phyloP scores from a whole-genome alignment of 2,888 invertebrate genomes.

The Arrhopalites spinosus region DNA sequence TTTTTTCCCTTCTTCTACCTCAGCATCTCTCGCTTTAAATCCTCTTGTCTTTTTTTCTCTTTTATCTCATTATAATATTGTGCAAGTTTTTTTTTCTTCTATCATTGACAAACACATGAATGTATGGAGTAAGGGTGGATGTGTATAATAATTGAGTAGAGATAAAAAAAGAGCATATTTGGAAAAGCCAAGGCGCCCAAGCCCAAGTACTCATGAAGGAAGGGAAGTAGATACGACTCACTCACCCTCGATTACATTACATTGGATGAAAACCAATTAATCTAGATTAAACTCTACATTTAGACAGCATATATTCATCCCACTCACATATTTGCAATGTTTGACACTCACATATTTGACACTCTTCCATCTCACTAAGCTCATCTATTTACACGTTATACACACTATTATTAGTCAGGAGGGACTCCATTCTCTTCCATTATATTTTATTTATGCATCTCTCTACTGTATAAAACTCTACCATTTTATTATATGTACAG shows the following conservation, averaged over 20 bases:
- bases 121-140: no score
- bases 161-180: no score
- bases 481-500: slow-evolving; percentile 26
- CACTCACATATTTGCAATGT: slow-evolving; percentile 17
- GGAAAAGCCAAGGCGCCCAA: neutral
- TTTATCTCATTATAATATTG: neutral
- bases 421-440: neutral
- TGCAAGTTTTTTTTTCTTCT: no score
- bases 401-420: neutral
- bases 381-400: slow-evolving; percentile 14
- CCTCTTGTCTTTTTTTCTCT: slow-evolving; percentile 1
- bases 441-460: neutral
- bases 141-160: no score
- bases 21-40: neutral
- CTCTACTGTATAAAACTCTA: slow-evolving; percentile 1
- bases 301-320: slow-evolving; percentile 7
- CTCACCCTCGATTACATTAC: slow-evolving; percentile 31
- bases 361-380: slow-evolving; percentile 18
- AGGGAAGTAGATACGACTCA: slow-evolving; percentile 25
- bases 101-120: no score
- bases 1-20: slow-evolving; percentile 3
- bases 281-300: slow-evolving; percentile 36
- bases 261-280: slow-evolving; percentile 40
- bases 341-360: neutral
- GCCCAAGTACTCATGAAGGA: slow-evolving; percentile 2